These are phyloP conservation scores for Leptinotarsa peninsularis DNA, from an alignment of 2,888 invertebrate genomes.

Conservation along the genomic window DNA sequence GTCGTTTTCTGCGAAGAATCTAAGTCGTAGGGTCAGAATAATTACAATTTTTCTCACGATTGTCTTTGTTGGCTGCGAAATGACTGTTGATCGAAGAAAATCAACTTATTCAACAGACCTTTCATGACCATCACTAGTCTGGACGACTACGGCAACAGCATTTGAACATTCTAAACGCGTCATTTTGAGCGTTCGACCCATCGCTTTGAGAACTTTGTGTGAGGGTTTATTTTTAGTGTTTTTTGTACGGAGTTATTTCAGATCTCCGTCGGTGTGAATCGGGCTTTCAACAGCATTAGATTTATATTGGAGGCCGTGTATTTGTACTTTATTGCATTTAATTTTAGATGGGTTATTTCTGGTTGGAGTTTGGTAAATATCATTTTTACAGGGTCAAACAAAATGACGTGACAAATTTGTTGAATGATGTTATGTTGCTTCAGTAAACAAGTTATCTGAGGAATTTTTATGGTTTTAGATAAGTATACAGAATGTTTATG, in stretches of 20 bases:
- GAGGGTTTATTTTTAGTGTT: slow-evolving; percentile 45
- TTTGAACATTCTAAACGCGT: slow-evolving; percentile 51
- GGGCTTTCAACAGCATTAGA: slow-evolving; percentile 41
- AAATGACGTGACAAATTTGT: not conserved
- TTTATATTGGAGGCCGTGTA: slow-evolving; percentile 41
- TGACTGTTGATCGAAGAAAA: not conserved
- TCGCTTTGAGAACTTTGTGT: slow-evolving; percentile 31
- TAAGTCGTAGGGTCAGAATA: not conserved
- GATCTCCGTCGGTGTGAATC: slow-evolving; percentile 38
- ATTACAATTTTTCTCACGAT: not conserved
- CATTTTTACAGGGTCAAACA: slow-evolving; percentile 1
- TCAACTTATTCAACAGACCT: slow-evolving; percentile 7
- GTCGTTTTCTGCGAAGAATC: not conserved
- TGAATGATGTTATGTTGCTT: not conserved
- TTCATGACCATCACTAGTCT: slow-evolving; percentile 33
- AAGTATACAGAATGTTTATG: no score
- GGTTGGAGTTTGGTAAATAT: slow-evolving; percentile 12
- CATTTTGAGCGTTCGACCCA: slow-evolving; percentile 48
- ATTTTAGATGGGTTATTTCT: slow-evolving; percentile 31
- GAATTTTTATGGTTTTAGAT: no score
- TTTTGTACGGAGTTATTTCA: slow-evolving; percentile 42
- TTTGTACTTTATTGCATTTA: slow-evolving; percentile 35
- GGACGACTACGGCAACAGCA: slow-evolving; percentile 48
- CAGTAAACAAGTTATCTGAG: no score
- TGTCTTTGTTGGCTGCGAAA: not conserved